These are phyloP conservation scores for Passer montanus DNA, from an alignment of 2,113 vertebrate species.

Conservation along the genomic window DNA sequence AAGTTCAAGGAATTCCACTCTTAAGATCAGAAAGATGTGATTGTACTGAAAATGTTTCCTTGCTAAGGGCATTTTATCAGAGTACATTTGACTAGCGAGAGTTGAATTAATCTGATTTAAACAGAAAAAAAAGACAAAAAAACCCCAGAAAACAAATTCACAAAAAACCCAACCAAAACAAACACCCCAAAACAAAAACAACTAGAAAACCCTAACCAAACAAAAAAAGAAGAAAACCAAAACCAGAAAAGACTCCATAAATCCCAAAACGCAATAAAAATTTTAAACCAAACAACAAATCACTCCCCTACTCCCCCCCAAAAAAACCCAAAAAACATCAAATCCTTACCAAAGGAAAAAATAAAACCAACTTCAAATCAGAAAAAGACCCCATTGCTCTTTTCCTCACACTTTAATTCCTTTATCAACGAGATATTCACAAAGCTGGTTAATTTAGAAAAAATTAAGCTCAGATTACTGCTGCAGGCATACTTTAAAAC, in stretches of 20 bases:
- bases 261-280: background rate
- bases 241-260: background rate
- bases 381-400: fast-evolving
- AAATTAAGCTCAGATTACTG: background rate
- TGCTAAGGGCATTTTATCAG: background rate
- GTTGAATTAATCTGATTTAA: background rate
- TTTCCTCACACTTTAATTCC: background rate
- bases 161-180: fast-evolving
- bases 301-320: fast-evolving
- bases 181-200: background rate
- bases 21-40: background rate
- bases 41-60: background rate
- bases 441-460: background rate
- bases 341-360: background rate
- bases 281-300: background rate
- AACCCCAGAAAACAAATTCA: background rate
- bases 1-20: background rate
- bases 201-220: fast-evolving
- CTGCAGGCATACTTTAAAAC: background rate
- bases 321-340: background rate
- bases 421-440: background rate
- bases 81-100: background rate
- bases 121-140: background rate
- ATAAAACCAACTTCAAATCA: background rate
- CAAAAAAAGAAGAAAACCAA: fast-evolving